Conservation (phyloP, 1,140 invertebrate species). For the Pentalonia nigronervosa region DNA sequence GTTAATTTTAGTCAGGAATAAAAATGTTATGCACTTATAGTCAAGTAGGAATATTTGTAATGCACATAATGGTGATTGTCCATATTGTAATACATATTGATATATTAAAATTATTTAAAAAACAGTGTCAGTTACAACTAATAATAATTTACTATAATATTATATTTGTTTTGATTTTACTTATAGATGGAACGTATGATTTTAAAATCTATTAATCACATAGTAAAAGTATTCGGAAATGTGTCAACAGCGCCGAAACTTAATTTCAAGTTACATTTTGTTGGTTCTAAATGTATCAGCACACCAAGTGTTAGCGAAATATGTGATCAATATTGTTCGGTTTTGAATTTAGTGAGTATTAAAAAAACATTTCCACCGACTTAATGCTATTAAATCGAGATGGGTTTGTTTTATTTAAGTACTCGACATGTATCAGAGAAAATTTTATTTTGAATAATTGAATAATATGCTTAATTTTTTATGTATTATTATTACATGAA, state of each 20-base stretch:
- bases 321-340: constrained; percentile 53
- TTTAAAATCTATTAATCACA: constrained; percentile 67
- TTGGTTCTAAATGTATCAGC: constrained; percentile 63
- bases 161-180: background rate
- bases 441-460: no score
- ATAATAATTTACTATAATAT: background rate
- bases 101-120: background rate
- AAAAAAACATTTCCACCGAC: background rate
- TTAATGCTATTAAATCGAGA: no score
- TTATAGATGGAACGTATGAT: constrained; percentile 61
- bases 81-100: background rate
- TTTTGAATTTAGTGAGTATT: constrained; percentile 59
- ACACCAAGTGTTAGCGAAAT: constrained; percentile 64
- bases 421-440: no score
- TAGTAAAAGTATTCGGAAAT: constrained; percentile 65
- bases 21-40: background rate
- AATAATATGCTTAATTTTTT: background rate
- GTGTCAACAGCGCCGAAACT: constrained; percentile 66
- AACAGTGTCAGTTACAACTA: background rate
- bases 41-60: no score
- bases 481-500: background rate
- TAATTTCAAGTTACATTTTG: constrained; percentile 65
- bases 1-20: background rate
- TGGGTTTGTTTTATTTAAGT: no score
- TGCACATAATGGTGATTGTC: background rate